phyloP scores from a whole-genome alignment of 92 coral and sea anemone genomes.

The Scolanthus callimorphus region DNA sequence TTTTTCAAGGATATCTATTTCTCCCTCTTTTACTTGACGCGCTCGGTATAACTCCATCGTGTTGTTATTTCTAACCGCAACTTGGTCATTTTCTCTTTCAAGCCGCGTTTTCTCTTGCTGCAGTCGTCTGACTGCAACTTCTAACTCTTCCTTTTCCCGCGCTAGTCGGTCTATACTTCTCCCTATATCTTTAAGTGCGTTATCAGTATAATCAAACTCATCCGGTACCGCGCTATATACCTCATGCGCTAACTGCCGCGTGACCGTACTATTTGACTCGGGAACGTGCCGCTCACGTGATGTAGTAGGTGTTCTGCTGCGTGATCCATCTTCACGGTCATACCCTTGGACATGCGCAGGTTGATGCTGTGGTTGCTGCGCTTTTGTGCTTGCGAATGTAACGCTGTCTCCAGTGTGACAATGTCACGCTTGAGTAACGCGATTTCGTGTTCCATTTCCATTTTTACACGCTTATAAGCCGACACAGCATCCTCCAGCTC shows the following conservation, averaged over 20 bases:
- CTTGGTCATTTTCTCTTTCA: constrained; percentile 31
- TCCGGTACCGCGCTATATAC: constrained; percentile 26
- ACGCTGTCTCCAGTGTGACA: constrained; percentile 49
- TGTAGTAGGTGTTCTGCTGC: neutral
- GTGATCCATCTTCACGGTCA: constrained; percentile 23
- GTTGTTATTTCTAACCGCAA: constrained; percentile 9
- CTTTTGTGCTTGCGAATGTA: constrained; percentile 13
- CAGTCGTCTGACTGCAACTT: constrained; percentile 33
- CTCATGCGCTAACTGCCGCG: constrained; percentile 7
- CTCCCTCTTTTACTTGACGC: constrained; percentile 10
- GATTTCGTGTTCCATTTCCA: constrained; percentile 72
- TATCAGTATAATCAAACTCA: constrained; percentile 8
- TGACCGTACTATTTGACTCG: neutral
- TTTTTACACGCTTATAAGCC: constrained; percentile 65
- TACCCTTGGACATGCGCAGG: neutral
- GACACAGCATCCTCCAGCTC: constrained; percentile 76
- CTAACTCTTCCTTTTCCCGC: constrained; percentile 36
- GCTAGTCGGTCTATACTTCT: constrained; percentile 30
- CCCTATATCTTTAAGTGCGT: constrained; percentile 14
- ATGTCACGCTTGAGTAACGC: constrained; percentile 49
- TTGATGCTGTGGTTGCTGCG: neutral
- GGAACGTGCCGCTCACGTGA: neutral
- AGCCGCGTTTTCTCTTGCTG: constrained; percentile 27
- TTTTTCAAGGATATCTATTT: constrained; percentile 16
- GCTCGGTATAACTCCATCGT: neutral